Conservation (phyloP, 2,888 invertebrate species). For the Pseudanteris insignis region DNA sequence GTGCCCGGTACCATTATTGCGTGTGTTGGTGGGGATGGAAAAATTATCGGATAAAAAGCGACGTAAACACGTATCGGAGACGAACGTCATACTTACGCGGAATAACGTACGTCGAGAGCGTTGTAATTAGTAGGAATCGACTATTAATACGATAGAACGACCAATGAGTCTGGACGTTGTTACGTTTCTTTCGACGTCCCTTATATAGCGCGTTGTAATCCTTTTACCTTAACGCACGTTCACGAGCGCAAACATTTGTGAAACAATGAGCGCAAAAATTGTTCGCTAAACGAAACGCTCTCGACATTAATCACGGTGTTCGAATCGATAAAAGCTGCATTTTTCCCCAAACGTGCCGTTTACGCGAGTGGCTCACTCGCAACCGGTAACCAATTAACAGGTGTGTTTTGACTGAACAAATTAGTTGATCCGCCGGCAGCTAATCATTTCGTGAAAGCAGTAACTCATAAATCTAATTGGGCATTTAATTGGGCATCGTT, state of each 20-base stretch:
- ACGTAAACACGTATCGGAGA: neutral
- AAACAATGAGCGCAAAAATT: constrained; percentile 16
- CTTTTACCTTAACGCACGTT: constrained; percentile 38
- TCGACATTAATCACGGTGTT: no score
- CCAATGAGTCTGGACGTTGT: constrained; percentile 46
- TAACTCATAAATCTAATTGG: constrained; percentile 31
- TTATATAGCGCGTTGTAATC: constrained; percentile 50
- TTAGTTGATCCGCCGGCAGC: constrained; percentile 13
- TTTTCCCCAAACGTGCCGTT: no score
- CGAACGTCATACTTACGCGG: constrained; percentile 30
- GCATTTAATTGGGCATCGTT: constrained; percentile 23
- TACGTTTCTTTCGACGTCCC: constrained; percentile 52
- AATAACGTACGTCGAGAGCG: constrained; percentile 46
- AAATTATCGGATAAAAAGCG: neutral
- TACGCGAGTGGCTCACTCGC: no score
- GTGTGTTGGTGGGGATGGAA: no score
- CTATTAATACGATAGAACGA: constrained; percentile 55
- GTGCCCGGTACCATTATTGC: no score
- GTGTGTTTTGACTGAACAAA: constrained; percentile 32
- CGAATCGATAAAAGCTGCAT: no score
- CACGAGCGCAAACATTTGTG: constrained; percentile 17
- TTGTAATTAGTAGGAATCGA: constrained; percentile 60
- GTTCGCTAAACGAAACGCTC: neutral
- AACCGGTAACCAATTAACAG: constrained; percentile 17
- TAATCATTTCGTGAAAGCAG: constrained; percentile 12